Evolutionary conservation across 1,140 invertebrate genomes (phyloP).

Genomic region (Bathynomus jamesi): DNA sequence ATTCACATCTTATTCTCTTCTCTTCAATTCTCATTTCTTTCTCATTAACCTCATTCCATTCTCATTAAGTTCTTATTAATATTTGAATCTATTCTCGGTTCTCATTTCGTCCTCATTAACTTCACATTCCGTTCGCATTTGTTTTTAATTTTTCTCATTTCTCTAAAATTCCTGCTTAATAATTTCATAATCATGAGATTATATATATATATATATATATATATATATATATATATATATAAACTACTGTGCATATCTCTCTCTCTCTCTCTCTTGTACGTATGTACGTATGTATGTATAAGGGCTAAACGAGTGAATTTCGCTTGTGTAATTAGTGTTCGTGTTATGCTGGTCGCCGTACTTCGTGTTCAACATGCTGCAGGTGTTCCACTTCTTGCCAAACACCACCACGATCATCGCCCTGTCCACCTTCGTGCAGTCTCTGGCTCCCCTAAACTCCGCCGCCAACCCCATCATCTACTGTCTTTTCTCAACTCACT

Average conservation of each 20-base stretch:
- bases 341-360: conserved; percentile 93
- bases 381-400: conserved; percentile 79
- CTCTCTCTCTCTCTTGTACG: not conserved
- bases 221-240: conserved; percentile 2
- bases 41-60: no score
- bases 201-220: conserved; percentile 2
- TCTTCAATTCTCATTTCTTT: no score
- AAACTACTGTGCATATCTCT: not conserved
- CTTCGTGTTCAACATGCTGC: conserved; percentile 84
- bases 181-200: not conserved
- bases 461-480: conserved; percentile 93
- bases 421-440: conserved; percentile 84
- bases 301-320: no score
- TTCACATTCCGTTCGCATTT: no score
- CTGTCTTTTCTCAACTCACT: conserved; percentile 83
- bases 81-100: no score
- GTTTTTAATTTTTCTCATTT: no score
- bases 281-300: not conserved
- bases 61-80: no score
- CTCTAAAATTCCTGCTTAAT: not conserved
- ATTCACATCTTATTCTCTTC: no score
- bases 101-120: no score
- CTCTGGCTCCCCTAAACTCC: conserved; percentile 82
- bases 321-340: conserved; percentile 60
- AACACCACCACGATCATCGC: conserved; percentile 69